Conservation (phyloP, 2,113 vertebrate species). For the Heterochromis multidens region DNA sequence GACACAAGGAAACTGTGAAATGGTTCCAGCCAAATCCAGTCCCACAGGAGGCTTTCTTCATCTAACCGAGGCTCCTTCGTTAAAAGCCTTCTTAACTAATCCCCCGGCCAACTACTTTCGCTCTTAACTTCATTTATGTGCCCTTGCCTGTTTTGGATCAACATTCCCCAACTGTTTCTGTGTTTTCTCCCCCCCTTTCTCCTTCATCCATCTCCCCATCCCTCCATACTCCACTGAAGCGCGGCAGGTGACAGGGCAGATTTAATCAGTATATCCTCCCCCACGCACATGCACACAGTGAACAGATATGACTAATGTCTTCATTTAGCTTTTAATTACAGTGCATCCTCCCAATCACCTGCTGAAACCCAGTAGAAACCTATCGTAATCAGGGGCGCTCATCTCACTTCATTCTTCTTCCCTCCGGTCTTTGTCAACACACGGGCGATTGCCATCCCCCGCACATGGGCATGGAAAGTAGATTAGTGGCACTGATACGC, state of each 20-base stretch:
- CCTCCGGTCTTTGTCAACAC: slow-evolving; percentile 10
- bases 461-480: slow-evolving; percentile 26
- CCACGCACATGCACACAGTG: background rate
- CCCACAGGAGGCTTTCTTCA: slow-evolving; percentile 5
- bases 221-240: slow-evolving; percentile 2
- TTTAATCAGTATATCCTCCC: slow-evolving; percentile 42
- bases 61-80: background rate
- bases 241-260: slow-evolving; percentile 5
- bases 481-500: slow-evolving; percentile 55
- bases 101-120: background rate
- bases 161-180: background rate
- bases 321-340: slow-evolving; percentile 66
- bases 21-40: slow-evolving; percentile 7
- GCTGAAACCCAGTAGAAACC: slow-evolving; percentile 30
- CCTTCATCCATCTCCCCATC: background rate
- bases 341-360: slow-evolving; percentile 51
- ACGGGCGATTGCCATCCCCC: background rate
- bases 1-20: slow-evolving; percentile 11
- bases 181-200: background rate
- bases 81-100: background rate
- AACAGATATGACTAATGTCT: slow-evolving; percentile 52
- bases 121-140: background rate
- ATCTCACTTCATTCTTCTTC: slow-evolving; percentile 6
- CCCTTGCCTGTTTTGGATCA: background rate
- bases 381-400: background rate